Percentiles rank a stretch among this genome's conserved stretches.
These are phyloP conservation scores for Melanargia galathea DNA, from an alignment of 2,888 invertebrate genomes.

Conservation along the genomic window DNA sequence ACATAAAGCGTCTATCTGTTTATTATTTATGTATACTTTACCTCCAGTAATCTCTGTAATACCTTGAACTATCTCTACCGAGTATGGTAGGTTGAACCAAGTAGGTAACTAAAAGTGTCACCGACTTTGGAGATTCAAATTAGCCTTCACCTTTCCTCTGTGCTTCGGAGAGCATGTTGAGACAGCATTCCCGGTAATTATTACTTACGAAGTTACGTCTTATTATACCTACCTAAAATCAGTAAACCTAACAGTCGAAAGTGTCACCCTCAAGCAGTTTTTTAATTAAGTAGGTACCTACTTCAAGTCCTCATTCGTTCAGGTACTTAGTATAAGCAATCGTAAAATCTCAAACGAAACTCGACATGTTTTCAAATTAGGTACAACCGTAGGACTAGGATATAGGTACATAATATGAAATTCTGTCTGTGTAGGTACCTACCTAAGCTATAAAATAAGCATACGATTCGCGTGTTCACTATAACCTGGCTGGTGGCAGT, in stretches of 20 bases:
- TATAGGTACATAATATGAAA: constrained; percentile 1
- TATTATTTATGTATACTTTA: constrained; percentile 57
- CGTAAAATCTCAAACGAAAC: constrained; percentile 13
- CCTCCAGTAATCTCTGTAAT: constrained; percentile 8
- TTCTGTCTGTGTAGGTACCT: constrained; percentile 7
- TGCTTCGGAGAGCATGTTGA: too few relatives aligned
- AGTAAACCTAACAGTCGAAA: too few relatives aligned
- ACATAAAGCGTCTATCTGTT: constrained; percentile 70
- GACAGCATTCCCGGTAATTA: too few relatives aligned
- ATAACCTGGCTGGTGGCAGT: constrained; percentile 39
- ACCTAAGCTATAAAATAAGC: constrained; percentile 40
- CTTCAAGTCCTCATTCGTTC: too few relatives aligned
- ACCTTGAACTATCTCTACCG: constrained; percentile 11
- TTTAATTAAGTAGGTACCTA: too few relatives aligned
- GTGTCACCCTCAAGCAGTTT: too few relatives aligned
- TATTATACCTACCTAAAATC: too few relatives aligned
- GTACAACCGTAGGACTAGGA: constrained; percentile 32
- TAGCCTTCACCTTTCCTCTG: too few relatives aligned
- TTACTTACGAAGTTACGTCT: too few relatives aligned
- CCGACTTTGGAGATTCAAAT: too few relatives aligned
- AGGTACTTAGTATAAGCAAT: not conserved
- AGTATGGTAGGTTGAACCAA: not conserved
- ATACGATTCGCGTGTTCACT: constrained; percentile 39
- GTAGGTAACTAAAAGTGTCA: too few relatives aligned
- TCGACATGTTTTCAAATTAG: constrained; percentile 35